Base-by-base conservation (phyloP, 1,140 invertebrate species). In the Limonius californicus region DNA sequence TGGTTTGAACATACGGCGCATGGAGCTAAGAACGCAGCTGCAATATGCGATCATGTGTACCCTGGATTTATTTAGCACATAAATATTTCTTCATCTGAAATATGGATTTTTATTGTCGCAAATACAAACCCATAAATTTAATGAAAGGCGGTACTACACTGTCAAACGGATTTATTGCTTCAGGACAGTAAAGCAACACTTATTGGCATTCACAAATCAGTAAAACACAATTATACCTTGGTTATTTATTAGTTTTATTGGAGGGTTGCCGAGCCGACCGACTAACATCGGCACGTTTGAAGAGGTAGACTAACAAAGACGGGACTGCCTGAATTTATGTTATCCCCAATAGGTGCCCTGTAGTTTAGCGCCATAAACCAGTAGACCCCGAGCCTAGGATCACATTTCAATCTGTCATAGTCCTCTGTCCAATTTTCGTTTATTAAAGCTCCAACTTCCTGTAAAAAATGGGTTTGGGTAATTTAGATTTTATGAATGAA, bases 31-130 rank as follows among this genome's bases (percentile, higher is more conserved):
- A 50, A 50, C 45, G 45, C 45, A 50, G 45, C 45, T 50, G 45
- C 45, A 50, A 21, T 19, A 19, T 50, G 45, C 45, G 45, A 50
- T 50, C 45, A 18, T 50, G 45, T 50, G 14, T 50, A 50, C 2
- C 45, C 16, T 8, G 45, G 45, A 50, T 50, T 50, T 50, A 50
- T 50, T 50, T 32, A 32, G 7, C 53, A 32, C 61, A 66, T 66
- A 66, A 66, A 66, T 66, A 66, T 63, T 66, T 61, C 65, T 66
- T 63, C 50, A 57, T 55, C 65, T 66, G 65, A 66, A 66, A 66
- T 66, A 66, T 66, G 65, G 65, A 66, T 66, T 66, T 64, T 66
- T 66, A 66, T 66, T 66, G 62, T 66, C 65, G 61, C 57, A 55
- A 60, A 59, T 68, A 58, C 62, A 65, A 62, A 68, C 54, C 57